Evolutionary conservation across 2,113 vertebrate genomes (phyloP).

Genomic region (Tragelaphus strepsiceros): DNA sequence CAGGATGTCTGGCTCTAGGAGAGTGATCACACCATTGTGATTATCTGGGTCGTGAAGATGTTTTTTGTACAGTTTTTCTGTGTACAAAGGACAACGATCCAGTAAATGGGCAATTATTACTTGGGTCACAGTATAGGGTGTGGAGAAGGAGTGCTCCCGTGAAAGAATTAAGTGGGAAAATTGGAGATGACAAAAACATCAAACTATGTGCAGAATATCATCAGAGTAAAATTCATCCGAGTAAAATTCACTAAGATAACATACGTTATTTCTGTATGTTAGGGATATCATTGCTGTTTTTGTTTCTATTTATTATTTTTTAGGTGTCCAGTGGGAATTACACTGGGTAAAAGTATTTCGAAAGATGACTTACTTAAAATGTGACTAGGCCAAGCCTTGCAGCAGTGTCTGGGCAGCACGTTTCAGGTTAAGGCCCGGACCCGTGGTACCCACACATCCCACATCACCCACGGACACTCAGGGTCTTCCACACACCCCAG

Average conservation of each 20-base stretch:
- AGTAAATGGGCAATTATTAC: background rate
- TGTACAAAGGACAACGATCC: background rate
- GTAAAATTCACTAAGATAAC: background rate
- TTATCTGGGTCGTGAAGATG: background rate
- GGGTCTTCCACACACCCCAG: background rate
- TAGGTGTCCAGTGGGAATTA: background rate
- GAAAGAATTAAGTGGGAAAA: background rate
- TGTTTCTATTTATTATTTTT: background rate
- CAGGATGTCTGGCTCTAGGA: too few species aligned
- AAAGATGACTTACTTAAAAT: background rate
- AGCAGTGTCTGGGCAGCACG: rapidly evolving
- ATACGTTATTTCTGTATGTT: background rate
- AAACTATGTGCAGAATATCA: background rate
- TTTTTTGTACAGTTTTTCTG: background rate
- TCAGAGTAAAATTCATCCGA: background rate
- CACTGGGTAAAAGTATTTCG: background rate
- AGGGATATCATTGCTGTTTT: background rate
- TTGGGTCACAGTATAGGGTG: background rate
- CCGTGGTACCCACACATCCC: rapidly evolving
- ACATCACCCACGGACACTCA: rapidly evolving
- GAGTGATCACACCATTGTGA: background rate
- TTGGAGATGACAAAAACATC: background rate
- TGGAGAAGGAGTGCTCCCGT: background rate
- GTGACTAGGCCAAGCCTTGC: background rate
- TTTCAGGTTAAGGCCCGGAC: background rate